Evolutionary conservation across 2,888 invertebrate species (phyloP).

Genomic region (Sericinus montela): DNA sequence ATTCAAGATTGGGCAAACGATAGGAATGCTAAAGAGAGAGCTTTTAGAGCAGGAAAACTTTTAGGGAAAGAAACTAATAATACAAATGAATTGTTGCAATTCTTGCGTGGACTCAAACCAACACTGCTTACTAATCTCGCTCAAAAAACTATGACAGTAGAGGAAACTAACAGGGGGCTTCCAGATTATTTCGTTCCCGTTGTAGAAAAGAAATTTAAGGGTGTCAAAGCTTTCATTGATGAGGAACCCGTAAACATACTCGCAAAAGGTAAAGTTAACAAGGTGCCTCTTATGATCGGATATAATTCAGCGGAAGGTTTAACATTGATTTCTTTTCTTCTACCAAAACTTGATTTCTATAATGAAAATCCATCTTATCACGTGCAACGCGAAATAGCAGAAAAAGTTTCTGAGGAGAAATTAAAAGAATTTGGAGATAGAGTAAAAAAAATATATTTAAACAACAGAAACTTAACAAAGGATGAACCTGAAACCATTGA

Average conservation of each 20-base stretch:
- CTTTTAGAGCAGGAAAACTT: conserved; percentile 43
- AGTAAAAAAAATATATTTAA: conserved; percentile 44
- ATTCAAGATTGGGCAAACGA: conserved; percentile 46
- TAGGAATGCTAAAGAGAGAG: conserved; percentile 36
- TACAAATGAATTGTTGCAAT: conserved; percentile 38
- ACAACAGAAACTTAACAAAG: conserved; percentile 32
- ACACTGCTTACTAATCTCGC: conserved; percentile 37
- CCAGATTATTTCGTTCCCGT: conserved; percentile 50
- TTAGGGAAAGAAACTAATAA: conserved; percentile 49
- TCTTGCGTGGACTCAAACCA: conserved; percentile 41
- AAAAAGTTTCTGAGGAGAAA: conserved; percentile 31
- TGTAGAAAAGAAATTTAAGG: conserved; percentile 44
- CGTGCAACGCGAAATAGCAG: conserved; percentile 43
- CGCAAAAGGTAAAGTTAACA: conserved; percentile 35
- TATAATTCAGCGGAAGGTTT: conserved; percentile 53
- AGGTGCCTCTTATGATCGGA: conserved; percentile 48
- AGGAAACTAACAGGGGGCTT: conserved; percentile 43
- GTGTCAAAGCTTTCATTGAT: conserved; percentile 41
- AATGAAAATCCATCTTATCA: conserved; percentile 41
- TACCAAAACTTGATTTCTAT: conserved; percentile 33
- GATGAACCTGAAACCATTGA: conserved; percentile 32
- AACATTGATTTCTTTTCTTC: conserved; percentile 31
- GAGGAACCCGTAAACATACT: conserved; percentile 40
- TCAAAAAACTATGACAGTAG: conserved; percentile 36
- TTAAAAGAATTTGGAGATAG: conserved; percentile 39